Base-by-base conservation (phyloP, 1,140 invertebrate genomes). In the Linepithema humile region DNA sequence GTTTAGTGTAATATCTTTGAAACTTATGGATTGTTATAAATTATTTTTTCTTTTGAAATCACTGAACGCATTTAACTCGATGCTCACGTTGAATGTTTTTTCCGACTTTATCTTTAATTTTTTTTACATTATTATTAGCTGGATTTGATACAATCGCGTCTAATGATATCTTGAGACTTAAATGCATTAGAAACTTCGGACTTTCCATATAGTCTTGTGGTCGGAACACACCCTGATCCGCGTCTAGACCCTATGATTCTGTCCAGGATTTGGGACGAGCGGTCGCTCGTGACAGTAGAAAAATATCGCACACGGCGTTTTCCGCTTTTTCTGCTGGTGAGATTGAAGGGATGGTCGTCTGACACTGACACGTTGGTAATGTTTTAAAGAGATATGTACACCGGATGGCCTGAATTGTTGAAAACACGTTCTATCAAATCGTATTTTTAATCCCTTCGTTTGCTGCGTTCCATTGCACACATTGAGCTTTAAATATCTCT, bases 291-390 rank as follows among this genome's bases (percentile, higher is more conserved):
- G 82, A 78, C 82, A 78, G 57, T 69, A 65, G 60, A 77, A 64
- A 86, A 84, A 86, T 84, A 77, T 84, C 40, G 72, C 65, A 48
- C 45, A n/a, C 50, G 72, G 10, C 20, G 32, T 29, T 59, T 38
- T n/a, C 53, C 53, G 40, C 43, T 82, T 82, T 84, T 78, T 83
- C 20, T 57, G 15, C 20, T 72, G 15, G 17, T 20, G 7, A 35
- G 35, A 29, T 15, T 2, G 43, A 29, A 38, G 40, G 35, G 38
- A 23, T 1, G 3, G 26, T 29, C 62, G 43, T 62, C 65, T 77
- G 85, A 84, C 72, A 64, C 32, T 78, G 82, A 86, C 82, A 64
- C 72, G 62, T 57, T n/a, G 64, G 48, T 84, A 69, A 78, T 84
- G 85, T 78, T 86, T 84, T 60, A 64, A 77, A 84, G 45, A 74